Evolutionary conservation across 2,113 vertebrate genomes (phyloP).

Genomic region (Pterocles burchelli): DNA sequence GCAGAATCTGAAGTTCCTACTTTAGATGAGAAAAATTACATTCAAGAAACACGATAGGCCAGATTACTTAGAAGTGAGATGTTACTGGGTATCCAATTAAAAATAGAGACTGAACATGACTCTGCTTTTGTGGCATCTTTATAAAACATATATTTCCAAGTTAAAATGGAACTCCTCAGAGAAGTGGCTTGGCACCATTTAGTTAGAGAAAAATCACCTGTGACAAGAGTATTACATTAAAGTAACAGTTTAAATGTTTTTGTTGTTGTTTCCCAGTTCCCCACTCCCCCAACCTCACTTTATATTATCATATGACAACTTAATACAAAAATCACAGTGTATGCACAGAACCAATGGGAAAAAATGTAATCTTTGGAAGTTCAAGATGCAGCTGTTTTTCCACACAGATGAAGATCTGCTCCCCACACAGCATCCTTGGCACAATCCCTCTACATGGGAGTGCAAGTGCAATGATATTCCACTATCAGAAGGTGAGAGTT

Average conservation of each 20-base stretch:
- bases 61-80: not conserved
- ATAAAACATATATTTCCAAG: not conserved
- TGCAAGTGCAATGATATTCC: not conserved
- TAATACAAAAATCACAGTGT: not conserved
- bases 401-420: not conserved
- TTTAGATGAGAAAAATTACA: not conserved
- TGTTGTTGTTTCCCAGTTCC: not conserved
- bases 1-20: not conserved
- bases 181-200: not conserved
- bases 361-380: not conserved
- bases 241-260: not conserved
- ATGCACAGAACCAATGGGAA: not conserved
- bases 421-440: not conserved
- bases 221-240: not conserved
- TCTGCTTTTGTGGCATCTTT: not conserved
- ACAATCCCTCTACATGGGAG: not conserved
- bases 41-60: not conserved
- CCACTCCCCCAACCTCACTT: fast-evolving
- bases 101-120: not conserved
- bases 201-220: not conserved
- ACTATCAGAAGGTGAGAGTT: not conserved
- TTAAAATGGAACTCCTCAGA: not conserved
- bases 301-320: not conserved
- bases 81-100: not conserved
- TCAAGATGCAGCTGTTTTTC: not conserved